Evolutionary conservation across 35 echinoderm and acorn worm genomes (phyloP), one percentile per base, ranked within the genome.

Genomic region (Hemicentrotus pulcherrimus): DNA sequence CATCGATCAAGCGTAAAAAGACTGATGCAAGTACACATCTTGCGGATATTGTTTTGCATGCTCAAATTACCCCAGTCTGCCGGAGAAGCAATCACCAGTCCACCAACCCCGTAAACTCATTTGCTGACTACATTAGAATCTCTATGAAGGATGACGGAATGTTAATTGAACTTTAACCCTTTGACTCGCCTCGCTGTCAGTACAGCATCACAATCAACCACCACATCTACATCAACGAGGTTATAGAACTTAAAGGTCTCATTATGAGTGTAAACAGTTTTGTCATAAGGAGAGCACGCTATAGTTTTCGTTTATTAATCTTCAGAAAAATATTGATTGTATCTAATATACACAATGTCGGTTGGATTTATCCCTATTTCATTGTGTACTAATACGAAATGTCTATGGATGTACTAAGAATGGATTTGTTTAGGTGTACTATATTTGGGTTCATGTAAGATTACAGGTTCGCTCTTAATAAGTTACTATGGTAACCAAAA

Each of bases 111-210:
- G 65, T 78, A 78, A 78, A 78, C 65, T 78, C 65, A 78, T 78
- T 78, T 90, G 88, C 9, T 90, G 88, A 28, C 19, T 90, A 90
- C 88, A 90, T 90, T 90, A 41, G 33, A 33, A 45, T 32, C 31
- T 45, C 32, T 47, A 90, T 45, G 88, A 30, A 90, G 88, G 46
- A 9, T 90, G 88, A 47, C 32, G 88, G 88, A 90, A 90, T 90
- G 88, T 90, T 90, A 90, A 90, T 90, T 16, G 88, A 90, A 90
- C 46, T 47, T 90, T 41, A 90, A 90, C 88, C 88, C 31, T 16
- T 90, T 47, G 32, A 32, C 32, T 90, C 14, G 19, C 88, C 12
- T 90, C 1, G 88, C 19, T 28, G 65, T 78, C 65, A 28, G 65
- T 78, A 22, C 28, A 78, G 19, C 65, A 22, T 22, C 65, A 78